Conservation (phyloP, 2,113 vertebrate species). For the Ranitomeya imitator region DNA sequence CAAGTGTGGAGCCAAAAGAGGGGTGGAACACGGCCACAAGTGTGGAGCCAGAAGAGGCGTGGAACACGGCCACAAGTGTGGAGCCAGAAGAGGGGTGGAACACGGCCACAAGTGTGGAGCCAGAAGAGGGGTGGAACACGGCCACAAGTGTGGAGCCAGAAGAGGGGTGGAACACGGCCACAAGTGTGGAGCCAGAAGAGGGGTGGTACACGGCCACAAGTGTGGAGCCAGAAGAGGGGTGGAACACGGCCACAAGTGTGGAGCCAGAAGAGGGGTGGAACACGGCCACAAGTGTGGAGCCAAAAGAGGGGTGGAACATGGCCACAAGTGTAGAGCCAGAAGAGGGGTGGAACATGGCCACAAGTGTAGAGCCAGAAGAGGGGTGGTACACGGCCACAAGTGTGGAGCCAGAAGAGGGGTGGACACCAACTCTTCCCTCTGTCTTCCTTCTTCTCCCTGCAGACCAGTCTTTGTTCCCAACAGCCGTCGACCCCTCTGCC, state of each 20-base stretch:
- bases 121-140: not conserved
- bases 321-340: not conserved
- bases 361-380: too few relatives aligned
- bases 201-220: not conserved
- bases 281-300: not conserved
- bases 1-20: too few relatives aligned
- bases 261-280: not conserved
- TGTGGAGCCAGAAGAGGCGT: not conserved
- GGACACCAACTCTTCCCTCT: too few relatives aligned
- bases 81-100: not conserved
- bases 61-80: too few relatives aligned
- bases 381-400: too few relatives aligned
- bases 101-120: not conserved
- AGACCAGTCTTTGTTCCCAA: too few relatives aligned
- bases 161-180: not conserved
- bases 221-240: not conserved
- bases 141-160: not conserved
- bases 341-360: too few relatives aligned
- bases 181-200: not conserved
- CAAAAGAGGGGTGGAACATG: not conserved
- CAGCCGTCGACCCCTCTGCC: too few relatives aligned
- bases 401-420: too few relatives aligned
- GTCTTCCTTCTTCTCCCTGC: too few relatives aligned
- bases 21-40: not conserved
- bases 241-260: not conserved